Percentiles rank a stretch among this genome's conserved stretches.
phyloP scores from a whole-genome alignment of 1,140 invertebrate species.

The Periplaneta americana region DNA sequence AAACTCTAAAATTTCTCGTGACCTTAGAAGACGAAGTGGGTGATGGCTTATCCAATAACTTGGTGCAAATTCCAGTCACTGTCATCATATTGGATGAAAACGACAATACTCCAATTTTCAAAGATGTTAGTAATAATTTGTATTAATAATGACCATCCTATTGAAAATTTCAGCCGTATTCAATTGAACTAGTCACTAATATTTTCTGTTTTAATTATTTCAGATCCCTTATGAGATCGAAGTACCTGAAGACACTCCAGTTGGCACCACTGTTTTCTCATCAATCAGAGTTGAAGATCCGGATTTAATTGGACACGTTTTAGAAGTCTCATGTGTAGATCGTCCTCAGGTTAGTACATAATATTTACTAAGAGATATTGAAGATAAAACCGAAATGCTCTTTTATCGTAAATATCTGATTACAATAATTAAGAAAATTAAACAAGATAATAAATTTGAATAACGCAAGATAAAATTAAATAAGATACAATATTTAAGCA shows the following conservation, averaged over 20 bases:
- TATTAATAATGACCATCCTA: no score
- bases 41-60: conserved; percentile 60
- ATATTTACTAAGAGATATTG: neutral
- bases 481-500: no score
- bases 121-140: conserved; percentile 50
- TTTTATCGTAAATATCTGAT: no score
- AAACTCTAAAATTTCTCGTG: conserved; percentile 68
- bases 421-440: no score
- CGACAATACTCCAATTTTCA: conserved; percentile 79
- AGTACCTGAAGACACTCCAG: conserved; percentile 67
- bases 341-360: conserved; percentile 26
- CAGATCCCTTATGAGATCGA: conserved; percentile 73
- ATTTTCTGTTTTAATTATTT: conserved; percentile 22
- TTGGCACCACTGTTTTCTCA: conserved; percentile 67
- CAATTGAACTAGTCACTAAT: neutral
- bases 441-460: no score
- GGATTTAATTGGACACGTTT: conserved; percentile 71
- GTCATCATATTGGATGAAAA: conserved; percentile 85
- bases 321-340: conserved; percentile 66
- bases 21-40: conserved; percentile 72
- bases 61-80: conserved; percentile 69
- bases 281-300: conserved; percentile 68
- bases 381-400: neutral
- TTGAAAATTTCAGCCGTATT: neutral
- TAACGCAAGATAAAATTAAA: no score